Evolutionary conservation across 2,888 invertebrate genomes (phyloP).

Genomic region (Harpalus rubripes): DNA sequence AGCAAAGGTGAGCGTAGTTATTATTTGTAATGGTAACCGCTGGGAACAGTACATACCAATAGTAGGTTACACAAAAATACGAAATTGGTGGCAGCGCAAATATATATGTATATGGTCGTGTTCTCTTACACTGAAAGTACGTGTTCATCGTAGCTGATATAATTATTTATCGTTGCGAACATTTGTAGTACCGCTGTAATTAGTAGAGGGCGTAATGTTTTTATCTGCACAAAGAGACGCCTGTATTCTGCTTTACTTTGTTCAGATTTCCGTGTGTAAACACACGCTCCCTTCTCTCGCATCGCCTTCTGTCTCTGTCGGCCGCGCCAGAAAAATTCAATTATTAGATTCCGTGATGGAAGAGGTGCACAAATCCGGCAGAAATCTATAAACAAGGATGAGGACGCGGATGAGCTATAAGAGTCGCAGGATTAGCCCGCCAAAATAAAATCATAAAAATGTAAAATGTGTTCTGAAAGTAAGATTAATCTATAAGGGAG

Average conservation of each 20-base stretch:
- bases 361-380: constrained; percentile 60
- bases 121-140: neutral
- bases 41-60: too few relatives aligned
- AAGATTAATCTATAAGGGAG: constrained; percentile 67
- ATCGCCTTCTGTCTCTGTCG: neutral
- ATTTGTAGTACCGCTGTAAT: constrained; percentile 55
- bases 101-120: neutral
- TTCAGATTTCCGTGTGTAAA: constrained; percentile 64
- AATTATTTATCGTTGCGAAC: constrained; percentile 4
- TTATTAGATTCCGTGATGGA: constrained; percentile 65
- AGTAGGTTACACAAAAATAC: too few relatives aligned
- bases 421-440: constrained; percentile 56
- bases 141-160: too few relatives aligned
- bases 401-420: constrained; percentile 26
- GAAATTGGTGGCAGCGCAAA: neutral
- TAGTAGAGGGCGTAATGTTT: constrained; percentile 59
- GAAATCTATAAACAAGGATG: constrained; percentile 66
- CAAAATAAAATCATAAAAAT: constrained; percentile 67
- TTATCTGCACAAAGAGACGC: constrained; percentile 64
- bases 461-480: constrained; percentile 66
- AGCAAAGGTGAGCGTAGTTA: too few relatives aligned
- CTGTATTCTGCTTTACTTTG: constrained; percentile 58
- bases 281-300: constrained; percentile 51
- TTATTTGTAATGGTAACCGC: too few relatives aligned
- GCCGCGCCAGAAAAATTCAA: constrained; percentile 63